Percentiles rank a stretch among this genome's conserved stretches.
Conservation (phyloP, 2,113 vertebrate species). For the Mirza zaza region DNA sequence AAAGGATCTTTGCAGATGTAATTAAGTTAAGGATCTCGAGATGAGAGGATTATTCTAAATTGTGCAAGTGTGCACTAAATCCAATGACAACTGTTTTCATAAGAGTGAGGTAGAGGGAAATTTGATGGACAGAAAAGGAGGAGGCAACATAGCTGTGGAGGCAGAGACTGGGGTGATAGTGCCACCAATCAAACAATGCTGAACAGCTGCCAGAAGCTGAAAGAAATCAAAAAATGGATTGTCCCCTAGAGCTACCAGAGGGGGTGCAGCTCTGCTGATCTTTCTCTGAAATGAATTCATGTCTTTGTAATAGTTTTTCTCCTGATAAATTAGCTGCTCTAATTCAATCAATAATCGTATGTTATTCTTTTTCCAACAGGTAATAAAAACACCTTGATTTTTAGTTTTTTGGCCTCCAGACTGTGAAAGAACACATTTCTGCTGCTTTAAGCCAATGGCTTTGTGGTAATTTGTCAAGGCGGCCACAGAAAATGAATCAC, state of each 20-base stretch:
- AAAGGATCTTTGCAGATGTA: neutral
- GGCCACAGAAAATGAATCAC: neutral
- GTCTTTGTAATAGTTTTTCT: no score
- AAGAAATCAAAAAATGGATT: neutral
- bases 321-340: no score
- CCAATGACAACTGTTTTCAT: neutral
- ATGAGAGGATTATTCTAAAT: neutral
- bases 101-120: neutral
- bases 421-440: neutral
- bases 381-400: neutral
- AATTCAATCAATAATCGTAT: no score
- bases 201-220: neutral
- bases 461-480: neutral
- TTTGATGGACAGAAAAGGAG: neutral
- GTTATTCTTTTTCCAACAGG: no score
- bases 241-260: accelerated
- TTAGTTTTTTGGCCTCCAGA: neutral
- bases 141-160: accelerated
- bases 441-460: neutral
- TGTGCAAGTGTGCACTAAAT: neutral
- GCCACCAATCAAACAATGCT: neutral
- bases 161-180: neutral
- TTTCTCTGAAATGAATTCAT: no score
- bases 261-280: neutral
- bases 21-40: neutral